Percentiles rank a stretch among this genome's conserved stretches.
These are phyloP conservation scores for Condylura cristata DNA, from an alignment of 2,113 vertebrate genomes.

Conservation along the genomic window DNA sequence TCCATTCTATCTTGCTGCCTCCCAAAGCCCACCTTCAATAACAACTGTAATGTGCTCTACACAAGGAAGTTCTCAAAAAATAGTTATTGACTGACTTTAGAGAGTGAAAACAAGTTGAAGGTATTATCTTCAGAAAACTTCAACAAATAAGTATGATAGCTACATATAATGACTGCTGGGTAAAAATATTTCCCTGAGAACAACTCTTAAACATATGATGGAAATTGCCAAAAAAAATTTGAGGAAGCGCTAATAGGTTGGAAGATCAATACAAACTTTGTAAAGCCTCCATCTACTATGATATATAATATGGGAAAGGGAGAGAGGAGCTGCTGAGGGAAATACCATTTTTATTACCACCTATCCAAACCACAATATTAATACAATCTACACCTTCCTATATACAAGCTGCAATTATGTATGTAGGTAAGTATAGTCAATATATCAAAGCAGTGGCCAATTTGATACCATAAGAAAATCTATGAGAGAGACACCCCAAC, in stretches of 20 bases:
- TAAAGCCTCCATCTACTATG: background rate
- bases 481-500: background rate
- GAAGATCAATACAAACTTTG: background rate
- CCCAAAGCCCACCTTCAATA: background rate
- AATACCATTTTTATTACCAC: background rate
- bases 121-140: slow-evolving; percentile 23
- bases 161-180: background rate
- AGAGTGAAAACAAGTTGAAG: background rate
- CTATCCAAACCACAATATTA: background rate
- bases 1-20: background rate
- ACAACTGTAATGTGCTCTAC: background rate
- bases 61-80: background rate
- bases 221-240: background rate
- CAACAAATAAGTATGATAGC: background rate
- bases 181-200: background rate
- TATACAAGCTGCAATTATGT: background rate
- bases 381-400: background rate
- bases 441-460: background rate
- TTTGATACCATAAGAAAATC: background rate
- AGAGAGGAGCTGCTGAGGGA: background rate
- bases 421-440: background rate
- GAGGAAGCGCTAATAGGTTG: background rate
- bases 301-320: background rate
- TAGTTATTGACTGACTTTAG: background rate
- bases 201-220: background rate